Base-by-base conservation (phyloP, 2,113 vertebrate genomes). In the Anolis carolinensis region DNA sequence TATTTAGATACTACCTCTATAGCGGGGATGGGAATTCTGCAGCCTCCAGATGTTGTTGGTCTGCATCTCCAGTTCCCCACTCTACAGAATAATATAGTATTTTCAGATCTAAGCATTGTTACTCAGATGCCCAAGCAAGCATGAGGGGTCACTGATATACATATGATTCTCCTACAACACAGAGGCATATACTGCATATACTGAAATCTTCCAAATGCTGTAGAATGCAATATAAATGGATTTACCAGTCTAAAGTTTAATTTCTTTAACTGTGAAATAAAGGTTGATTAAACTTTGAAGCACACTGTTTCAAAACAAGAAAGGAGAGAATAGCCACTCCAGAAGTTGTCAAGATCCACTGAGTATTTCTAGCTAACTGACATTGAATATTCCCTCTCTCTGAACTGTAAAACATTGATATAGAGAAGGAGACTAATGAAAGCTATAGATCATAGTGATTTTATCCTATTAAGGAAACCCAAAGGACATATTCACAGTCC, bases 381-480 rank as follows among this genome's bases (percentile, higher is more conserved):
- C 55, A 59, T 59, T 59, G 13, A 59, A 59, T 48, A 68, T 78
- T 59, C 48, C 30, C 14, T 78, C 32, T 8, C 30, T 59, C 4
- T 77, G 0, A 91, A 88, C 0, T 3, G 65, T 84, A 23, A 87
- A 87, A 89, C 3, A 34, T 27, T 48, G 2, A 77, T 55, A 65
- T 59, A 18, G 55, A 59, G 52, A 55, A 10, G 18, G 55, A 59
- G 18, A 59, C 5, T n/a, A 25, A 55, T 11, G 0, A 18, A 89
- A 83, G 59, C 62, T 68, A 87, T 71, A 65, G 73, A 81, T 83
- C 0, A 79, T 74, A 5, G 13, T 21, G 77, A 13, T 81, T 86
- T 63, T 82, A 5, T 34, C 74, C 21, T 84, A 75, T 86, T 88
- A 52, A 6, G 84, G 86, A 44, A 14, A 5, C n/a, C 36, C 44